Percentiles rank a stretch among this genome's conserved stretches.
Conservation (phyloP, 2,888 invertebrate genomes). For the Chrysomela aeneicollis region DNA sequence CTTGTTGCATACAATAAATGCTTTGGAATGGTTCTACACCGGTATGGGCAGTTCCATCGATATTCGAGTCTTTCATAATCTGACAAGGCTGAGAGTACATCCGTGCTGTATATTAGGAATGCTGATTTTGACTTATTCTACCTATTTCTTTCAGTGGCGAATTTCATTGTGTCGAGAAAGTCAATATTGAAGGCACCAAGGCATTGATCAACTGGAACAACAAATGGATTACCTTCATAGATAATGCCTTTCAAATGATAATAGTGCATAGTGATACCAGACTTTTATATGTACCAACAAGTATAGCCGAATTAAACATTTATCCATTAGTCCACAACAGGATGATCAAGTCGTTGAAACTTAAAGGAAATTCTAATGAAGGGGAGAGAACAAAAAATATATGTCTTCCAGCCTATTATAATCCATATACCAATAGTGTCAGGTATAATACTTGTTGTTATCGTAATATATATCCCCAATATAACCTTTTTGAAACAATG, state of each 20-base stretch:
- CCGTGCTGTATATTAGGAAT: no score
- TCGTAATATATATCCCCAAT: no score
- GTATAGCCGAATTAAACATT: slow-evolving; percentile 52
- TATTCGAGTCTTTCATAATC: no score
- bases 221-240: slow-evolving; percentile 89
- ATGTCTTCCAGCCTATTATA: neutral
- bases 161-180: slow-evolving; percentile 46
- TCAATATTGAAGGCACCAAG: slow-evolving; percentile 35
- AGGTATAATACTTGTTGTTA: slow-evolving; percentile 34
- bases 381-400: neutral
- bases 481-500: no score
- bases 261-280: slow-evolving; percentile 73
- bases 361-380: neutral
- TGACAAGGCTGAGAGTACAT: no score
- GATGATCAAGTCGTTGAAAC: neutral
- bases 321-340: neutral
- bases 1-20: no score
- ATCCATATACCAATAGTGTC: slow-evolving; percentile 56
- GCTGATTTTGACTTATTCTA: neutral
- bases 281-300: slow-evolving; percentile 73
- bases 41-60: no score
- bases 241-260: slow-evolving; percentile 81
- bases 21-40: no score
- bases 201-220: slow-evolving; percentile 44
- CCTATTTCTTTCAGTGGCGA: slow-evolving; percentile 39